Conservation (phyloP, 2,888 invertebrate genomes). For the Venusia cambrica region DNA sequence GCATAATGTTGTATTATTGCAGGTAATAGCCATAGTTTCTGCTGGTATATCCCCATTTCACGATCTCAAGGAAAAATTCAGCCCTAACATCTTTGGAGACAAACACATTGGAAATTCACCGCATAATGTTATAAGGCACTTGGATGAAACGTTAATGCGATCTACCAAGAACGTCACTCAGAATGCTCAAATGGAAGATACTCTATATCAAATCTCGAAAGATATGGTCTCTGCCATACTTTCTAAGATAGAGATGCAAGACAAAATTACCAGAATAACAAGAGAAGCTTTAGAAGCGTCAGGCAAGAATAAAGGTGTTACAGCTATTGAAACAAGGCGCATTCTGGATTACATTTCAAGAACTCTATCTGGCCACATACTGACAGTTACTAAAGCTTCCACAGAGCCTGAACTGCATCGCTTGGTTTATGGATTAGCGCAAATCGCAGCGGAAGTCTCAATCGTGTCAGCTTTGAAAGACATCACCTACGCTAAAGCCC, state of each 20-base stretch:
- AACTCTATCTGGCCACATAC: conserved; percentile 66
- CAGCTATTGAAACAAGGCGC: conserved; percentile 70
- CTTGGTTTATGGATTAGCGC: conserved; percentile 69
- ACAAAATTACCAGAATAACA: conserved; percentile 72
- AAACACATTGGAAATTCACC: conserved; percentile 52
- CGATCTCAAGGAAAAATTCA: conserved; percentile 55
- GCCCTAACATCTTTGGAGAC: conserved; percentile 42
- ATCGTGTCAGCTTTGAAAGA: conserved; percentile 72
- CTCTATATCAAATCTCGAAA: conserved; percentile 66
- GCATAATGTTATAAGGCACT: conserved; percentile 58
- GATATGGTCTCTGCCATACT: conserved; percentile 69
- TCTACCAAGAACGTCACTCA: conserved; percentile 67
- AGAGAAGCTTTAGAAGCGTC: conserved; percentile 69
- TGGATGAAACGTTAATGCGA: conserved; percentile 59
- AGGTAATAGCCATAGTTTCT: conserved; percentile 42
- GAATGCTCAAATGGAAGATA: conserved; percentile 67
- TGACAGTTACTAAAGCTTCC: conserved; percentile 63
- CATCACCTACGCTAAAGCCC: conserved; percentile 62
- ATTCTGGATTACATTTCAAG: conserved; percentile 73
- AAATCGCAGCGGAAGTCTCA: conserved; percentile 72
- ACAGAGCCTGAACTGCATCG: conserved; percentile 74
- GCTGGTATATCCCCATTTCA: conserved; percentile 70
- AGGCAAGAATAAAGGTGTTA: conserved; percentile 68
- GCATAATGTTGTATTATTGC: conserved; percentile 28
- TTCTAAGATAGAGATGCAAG: conserved; percentile 68